phyloP scores from a whole-genome alignment of 2,113 vertebrate genomes.

The Aldabrachelys gigantea region DNA sequence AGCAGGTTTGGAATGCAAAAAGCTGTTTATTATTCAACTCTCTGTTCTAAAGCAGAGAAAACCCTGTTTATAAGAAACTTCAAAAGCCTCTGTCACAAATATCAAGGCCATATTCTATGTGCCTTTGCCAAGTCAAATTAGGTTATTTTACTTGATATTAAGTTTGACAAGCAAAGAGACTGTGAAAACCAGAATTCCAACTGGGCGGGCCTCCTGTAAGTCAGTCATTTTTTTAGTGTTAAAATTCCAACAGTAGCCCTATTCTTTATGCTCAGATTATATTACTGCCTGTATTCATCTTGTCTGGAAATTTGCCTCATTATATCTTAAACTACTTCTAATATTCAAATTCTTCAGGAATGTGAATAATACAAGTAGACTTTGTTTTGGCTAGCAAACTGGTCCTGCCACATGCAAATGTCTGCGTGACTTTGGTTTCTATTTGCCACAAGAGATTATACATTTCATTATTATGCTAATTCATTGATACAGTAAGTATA shows the following conservation, averaged over 20 bases:
- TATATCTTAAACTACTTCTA: constrained; percentile 58
- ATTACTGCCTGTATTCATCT: constrained; percentile 79
- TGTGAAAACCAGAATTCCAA: constrained; percentile 84
- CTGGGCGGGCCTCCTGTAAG: constrained; percentile 77
- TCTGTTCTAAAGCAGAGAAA: constrained; percentile 72
- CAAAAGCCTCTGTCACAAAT: constrained; percentile 78
- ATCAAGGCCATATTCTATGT: constrained; percentile 75
- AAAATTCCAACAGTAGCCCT: constrained; percentile 76
- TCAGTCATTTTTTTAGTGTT: constrained; percentile 44
- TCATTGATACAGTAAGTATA: constrained; percentile 24
- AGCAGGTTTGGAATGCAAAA: constrained; percentile 30
- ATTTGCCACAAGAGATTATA: constrained; percentile 10
- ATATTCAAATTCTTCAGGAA: constrained; percentile 66
- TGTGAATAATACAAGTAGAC: constrained; percentile 42
- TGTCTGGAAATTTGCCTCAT: constrained; percentile 74
- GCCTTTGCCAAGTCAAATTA: constrained; percentile 85
- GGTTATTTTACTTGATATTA: constrained; percentile 85
- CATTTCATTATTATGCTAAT: constrained; percentile 61
- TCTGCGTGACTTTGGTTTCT: constrained; percentile 50
- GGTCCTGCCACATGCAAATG: constrained; percentile 5
- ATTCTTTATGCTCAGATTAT: constrained; percentile 69
- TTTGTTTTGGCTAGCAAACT: constrained; percentile 65
- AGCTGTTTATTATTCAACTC: constrained; percentile 80
- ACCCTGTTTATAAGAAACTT: constrained; percentile 79
- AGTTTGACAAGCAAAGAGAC: constrained; percentile 84